phyloP scores from a whole-genome alignment of 2,888 invertebrate genomes.

The Phragmatobia fuliginosa region DNA sequence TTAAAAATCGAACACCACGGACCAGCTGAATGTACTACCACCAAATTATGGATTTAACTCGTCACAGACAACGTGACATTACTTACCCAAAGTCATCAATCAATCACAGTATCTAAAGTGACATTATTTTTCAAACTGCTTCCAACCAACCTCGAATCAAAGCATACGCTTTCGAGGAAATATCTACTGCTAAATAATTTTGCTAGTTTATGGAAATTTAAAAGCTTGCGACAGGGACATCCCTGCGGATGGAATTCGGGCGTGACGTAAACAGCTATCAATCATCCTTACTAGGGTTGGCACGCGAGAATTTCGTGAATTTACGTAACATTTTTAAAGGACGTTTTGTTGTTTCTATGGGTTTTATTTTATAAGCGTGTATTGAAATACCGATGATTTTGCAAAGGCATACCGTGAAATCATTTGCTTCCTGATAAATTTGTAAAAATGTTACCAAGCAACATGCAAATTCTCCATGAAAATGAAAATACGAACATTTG shows the following conservation, averaged over 20 bases:
- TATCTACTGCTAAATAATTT: constrained; percentile 43
- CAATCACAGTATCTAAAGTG: constrained; percentile 2
- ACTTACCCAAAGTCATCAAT: not conserved
- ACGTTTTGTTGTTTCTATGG: constrained; percentile 24
- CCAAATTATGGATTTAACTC: not conserved
- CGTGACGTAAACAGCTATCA: constrained; percentile 47
- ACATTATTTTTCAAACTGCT: constrained; percentile 9
- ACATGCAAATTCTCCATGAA: too few relatives aligned
- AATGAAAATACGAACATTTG: too few relatives aligned
- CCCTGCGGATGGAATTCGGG: constrained; percentile 45
- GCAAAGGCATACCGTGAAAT: not conserved
- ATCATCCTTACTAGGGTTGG: constrained; percentile 48
- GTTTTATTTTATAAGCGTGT: constrained; percentile 3
- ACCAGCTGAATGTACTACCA: not conserved
- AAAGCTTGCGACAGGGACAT: constrained; percentile 40
- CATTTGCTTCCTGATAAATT: not conserved
- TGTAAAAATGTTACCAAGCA: not conserved
- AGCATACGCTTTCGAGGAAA: constrained; percentile 23
- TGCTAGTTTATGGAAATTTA: constrained; percentile 46
- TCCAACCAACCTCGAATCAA: constrained; percentile 21
- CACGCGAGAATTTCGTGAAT: constrained; percentile 27
- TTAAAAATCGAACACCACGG: not conserved
- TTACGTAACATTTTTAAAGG: constrained; percentile 21
- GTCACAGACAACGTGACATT: not conserved
- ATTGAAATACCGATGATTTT: not conserved